phyloP scores from a whole-genome alignment of 64 coral and sea anemone species.

The Actinia tenebrosa region DNA sequence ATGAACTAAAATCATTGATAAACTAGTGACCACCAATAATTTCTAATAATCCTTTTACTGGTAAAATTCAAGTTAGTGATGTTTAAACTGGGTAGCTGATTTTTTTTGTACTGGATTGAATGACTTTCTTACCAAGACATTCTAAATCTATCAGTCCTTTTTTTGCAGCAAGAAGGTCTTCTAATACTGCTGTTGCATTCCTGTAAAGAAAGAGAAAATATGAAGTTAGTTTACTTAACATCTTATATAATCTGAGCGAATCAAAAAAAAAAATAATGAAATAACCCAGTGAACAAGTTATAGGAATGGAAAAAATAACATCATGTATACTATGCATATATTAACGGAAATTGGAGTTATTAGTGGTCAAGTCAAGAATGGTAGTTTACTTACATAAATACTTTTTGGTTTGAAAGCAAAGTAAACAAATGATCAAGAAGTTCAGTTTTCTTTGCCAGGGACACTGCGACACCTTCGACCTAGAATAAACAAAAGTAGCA shows the following conservation, averaged over 20 bases:
- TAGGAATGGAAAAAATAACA: too few relatives aligned
- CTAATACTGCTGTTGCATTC: constrained; percentile 57
- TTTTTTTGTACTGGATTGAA: not conserved
- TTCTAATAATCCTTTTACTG: too few relatives aligned
- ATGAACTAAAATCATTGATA: too few relatives aligned
- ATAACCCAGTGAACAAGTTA: too few relatives aligned
- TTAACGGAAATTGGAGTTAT: too few relatives aligned
- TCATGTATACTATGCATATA: too few relatives aligned
- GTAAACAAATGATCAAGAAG: constrained; percentile 70
- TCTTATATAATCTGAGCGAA: too few relatives aligned
- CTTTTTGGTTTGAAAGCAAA: constrained; percentile 58
- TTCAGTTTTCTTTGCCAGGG: constrained; percentile 75
- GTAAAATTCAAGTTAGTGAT: too few relatives aligned
- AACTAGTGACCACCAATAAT: not conserved
- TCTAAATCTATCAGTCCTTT: constrained; percentile 65
- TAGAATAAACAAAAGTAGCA: not conserved
- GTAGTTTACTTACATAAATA: constrained; percentile 70
- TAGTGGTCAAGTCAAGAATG: not conserved
- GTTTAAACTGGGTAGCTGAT: too few relatives aligned
- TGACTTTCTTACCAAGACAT: constrained; percentile 36
- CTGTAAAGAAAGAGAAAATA: constrained; percentile 18
- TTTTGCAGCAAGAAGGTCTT: constrained; percentile 70
- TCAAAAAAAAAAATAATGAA: too few relatives aligned
- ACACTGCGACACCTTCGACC: constrained; percentile 54
- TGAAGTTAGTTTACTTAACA: not conserved